Conservation (phyloP, 2,113 vertebrate genomes). For the Sarotherodon lohbergeri region DNA sequence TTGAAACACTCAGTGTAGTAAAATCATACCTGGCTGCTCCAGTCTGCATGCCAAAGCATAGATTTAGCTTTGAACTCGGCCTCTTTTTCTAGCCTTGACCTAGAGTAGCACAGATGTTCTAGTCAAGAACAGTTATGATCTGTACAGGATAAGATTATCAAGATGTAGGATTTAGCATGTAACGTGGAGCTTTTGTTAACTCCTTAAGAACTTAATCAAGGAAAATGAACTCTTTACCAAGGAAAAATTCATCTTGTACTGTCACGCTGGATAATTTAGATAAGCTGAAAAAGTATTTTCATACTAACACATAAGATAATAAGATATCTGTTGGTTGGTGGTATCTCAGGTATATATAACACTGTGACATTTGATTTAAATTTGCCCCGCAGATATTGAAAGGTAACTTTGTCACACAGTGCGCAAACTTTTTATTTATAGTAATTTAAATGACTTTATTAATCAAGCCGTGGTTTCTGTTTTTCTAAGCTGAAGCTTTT, state of each 20-base stretch:
- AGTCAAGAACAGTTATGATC: background rate
- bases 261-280: background rate
- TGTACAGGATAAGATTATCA: background rate
- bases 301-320: background rate
- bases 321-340: background rate
- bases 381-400: background rate
- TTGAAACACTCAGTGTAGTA: background rate
- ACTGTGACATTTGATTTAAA: background rate
- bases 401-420: background rate
- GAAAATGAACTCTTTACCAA: background rate
- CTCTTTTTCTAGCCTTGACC: background rate
- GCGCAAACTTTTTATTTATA: background rate
- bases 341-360: background rate
- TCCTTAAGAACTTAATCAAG: background rate
- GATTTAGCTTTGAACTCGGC: background rate
- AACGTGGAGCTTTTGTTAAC: background rate
- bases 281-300: background rate
- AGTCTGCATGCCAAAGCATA: background rate
- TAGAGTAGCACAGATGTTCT: background rate
- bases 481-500: background rate
- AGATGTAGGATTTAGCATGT: background rate
- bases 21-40: background rate
- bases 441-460: background rate
- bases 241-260: background rate
- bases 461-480: background rate